Evolutionary conservation across 2,888 invertebrate species (phyloP).

Genomic region (Lacanobia wlatinum): DNA sequence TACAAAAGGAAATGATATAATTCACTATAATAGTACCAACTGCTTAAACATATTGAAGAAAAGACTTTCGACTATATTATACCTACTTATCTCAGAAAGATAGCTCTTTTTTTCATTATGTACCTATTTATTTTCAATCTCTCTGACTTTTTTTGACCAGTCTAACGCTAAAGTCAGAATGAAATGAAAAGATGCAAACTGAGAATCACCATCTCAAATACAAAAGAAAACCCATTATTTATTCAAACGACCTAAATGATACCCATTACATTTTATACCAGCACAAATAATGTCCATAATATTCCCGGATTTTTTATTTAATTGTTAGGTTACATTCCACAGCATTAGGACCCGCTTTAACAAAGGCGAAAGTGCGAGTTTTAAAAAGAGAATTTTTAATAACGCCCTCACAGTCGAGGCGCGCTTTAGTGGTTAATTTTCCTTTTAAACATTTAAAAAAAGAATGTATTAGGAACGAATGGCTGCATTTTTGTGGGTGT

Average conservation of each 20-base stretch:
- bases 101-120: neutral
- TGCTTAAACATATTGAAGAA: too few species aligned
- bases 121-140: neutral
- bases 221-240: conserved; percentile 19
- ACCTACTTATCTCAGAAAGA: too few species aligned
- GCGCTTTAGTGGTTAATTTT: conserved; percentile 61
- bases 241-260: conserved; percentile 27
- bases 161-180: neutral
- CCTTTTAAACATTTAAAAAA: conserved; percentile 59
- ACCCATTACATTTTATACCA: conserved; percentile 33
- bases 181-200: conserved; percentile 10
- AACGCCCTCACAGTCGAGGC: conserved; percentile 36
- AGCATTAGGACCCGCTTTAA: conserved; percentile 20
- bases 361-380: conserved; percentile 49
- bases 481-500: conserved; percentile 50
- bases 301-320: conserved; percentile 52
- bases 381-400: conserved; percentile 62
- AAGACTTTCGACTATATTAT: too few species aligned
- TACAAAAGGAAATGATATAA: too few species aligned
- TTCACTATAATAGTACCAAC: too few species aligned
- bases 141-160: neutral
- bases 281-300: conserved; percentile 30
- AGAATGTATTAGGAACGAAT: conserved; percentile 45
- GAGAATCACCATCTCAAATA: neutral
- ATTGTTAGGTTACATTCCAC: conserved; percentile 51